Evolutionary conservation across 2,797 vertebrate genomes (phyloP), one percentile per base, ranked within the genome.

Genomic region (Adrianichthys oophorus): DNA sequence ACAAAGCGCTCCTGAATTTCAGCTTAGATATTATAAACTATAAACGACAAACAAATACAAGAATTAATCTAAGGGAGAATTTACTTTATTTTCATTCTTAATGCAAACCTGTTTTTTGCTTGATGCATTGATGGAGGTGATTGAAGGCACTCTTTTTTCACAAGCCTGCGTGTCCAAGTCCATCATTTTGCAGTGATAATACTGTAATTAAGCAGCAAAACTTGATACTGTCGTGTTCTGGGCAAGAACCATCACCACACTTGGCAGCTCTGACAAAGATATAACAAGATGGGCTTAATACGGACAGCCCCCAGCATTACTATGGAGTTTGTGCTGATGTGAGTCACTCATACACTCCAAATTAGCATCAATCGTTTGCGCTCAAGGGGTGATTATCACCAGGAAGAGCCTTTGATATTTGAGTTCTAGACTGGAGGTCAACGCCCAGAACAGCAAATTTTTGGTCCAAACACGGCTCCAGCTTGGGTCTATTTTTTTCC

Each of bases 281-380:
- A 66, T 55, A 57, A 57, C 71, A 65, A 65, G 74, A 10, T 37
- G 32, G 32, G 10, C 2, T 7, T 2, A 57, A 56, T 48, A 10
- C 58, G 0, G 43, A 52, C 61, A 53, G 59, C 56, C 45, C 4
- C 26, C 47, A 37, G 65, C 65, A 41, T 64, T 14, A 40, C 51
- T 1, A 3, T 7, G 64, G 65, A 59, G 60, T 48, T 26, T 61
- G 72, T 19, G 70, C 37, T 48, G 15, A 12, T 21, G 51, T 46
- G 66, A 74, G 57, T 74, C 72, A 70, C 72, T 80, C 71, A 68
- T 59, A 51, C 44, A 46, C 55, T 65, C 67, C 58, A 41, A 21
- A 49, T 42, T 45, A 68, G 68, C 65, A 45, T 37, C 53, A 53
- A 3, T 41, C 18, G 48, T 23, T 37, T 7, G 43, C 1, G 64